These are phyloP conservation scores for Heterohyrax brucei DNA, from an alignment of 2,797 vertebrate genomes.

Conservation along the genomic window DNA sequence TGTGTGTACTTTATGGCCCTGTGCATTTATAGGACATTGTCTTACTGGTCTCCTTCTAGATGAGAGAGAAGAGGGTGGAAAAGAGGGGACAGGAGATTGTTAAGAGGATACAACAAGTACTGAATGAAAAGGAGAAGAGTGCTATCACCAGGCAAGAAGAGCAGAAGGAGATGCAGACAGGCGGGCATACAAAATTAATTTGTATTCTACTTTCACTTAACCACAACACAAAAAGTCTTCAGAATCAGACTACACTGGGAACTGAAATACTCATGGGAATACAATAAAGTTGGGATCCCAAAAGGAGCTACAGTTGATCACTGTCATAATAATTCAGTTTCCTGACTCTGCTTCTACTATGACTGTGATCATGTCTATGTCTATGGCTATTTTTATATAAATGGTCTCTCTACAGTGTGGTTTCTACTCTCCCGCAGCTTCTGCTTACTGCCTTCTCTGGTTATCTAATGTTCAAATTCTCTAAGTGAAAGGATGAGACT, in stretches of 20 bases:
- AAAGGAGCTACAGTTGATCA: background rate
- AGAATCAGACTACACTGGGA: background rate
- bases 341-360: background rate
- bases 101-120: too few relatives aligned
- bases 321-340: constrained; percentile 5
- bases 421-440: constrained; percentile 23
- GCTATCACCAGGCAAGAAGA: too few relatives aligned
- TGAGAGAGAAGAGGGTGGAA: too few relatives aligned
- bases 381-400: constrained; percentile 25
- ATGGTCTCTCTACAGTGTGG: background rate
- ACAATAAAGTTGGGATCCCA: constrained; percentile 49
- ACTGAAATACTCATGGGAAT: background rate
- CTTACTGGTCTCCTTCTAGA: too few relatives aligned
- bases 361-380: background rate
- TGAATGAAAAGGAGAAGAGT: too few relatives aligned
- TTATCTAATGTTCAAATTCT: constrained; percentile 41
- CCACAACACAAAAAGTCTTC: constrained; percentile 19
- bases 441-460: constrained; percentile 20
- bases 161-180: too few relatives aligned
- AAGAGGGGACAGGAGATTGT: too few relatives aligned
- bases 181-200: too few relatives aligned
- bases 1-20: too few relatives aligned
- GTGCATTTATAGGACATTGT: too few relatives aligned
- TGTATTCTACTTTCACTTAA: too few relatives aligned
- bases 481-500: constrained; percentile 23